Conservation (phyloP, 2,113 vertebrate genomes). For the Anseranas semipalmata region DNA sequence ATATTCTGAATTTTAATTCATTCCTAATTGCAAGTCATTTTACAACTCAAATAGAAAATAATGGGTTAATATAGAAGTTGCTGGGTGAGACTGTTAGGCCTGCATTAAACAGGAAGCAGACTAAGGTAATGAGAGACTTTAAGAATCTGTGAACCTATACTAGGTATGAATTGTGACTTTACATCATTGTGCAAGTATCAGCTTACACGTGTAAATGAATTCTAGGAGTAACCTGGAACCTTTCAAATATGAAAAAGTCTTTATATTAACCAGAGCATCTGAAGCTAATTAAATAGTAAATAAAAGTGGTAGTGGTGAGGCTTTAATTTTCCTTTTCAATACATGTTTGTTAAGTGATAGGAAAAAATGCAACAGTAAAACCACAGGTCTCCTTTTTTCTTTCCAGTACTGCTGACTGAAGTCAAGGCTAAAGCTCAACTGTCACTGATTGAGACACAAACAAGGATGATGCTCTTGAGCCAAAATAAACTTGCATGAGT, state of each 20-base stretch:
- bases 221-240: background rate
- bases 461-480: background rate
- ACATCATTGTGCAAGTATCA: background rate
- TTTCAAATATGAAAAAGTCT: background rate
- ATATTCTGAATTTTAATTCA: background rate
- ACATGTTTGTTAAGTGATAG: constrained; percentile 10
- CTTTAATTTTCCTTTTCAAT: constrained; percentile 16
- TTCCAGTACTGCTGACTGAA: background rate
- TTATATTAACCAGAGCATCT: background rate
- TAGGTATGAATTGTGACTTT: background rate
- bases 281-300: constrained; percentile 25
- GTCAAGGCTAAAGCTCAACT: background rate
- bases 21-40: background rate
- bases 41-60: background rate
- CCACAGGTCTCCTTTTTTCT: background rate
- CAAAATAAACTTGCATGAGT: background rate
- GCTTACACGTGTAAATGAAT: background rate
- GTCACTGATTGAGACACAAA: background rate
- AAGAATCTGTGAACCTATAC: background rate
- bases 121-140: background rate
- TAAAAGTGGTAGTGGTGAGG: background rate
- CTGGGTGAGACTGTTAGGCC: background rate
- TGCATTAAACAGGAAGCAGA: background rate
- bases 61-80: background rate
- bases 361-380: background rate